Base-by-base conservation (phyloP, 2,888 invertebrate species). In the Stenchaetothrips biformis region DNA sequence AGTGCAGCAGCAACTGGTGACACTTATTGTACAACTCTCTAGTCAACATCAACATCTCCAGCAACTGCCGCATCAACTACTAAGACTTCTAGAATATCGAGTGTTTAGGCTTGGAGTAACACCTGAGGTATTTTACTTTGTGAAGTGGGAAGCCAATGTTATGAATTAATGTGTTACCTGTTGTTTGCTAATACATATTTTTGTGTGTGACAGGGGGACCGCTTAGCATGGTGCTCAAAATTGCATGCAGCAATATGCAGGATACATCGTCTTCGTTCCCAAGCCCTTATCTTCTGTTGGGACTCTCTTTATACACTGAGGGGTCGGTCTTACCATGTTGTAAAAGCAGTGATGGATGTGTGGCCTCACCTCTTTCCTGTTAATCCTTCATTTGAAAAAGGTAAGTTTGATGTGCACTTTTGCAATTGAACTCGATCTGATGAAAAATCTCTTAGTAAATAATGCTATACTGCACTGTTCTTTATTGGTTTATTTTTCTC, bases 261-360 rank as follows among this genome's bases (percentile, higher is more conserved):
- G 11, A 25, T 21, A 11, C 25, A 25, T 7, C 25, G 67, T 25
- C 7, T 74, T 11, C n/a, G 67, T 2, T 9, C n/a, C 7, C 21
- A 74, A 74, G 67, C 67, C 11, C 25, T 74, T 8, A 74, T 74
- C 11, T 74, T 74, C 25, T 74, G 67, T 74, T 74, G 67, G 67
- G 67, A 74, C 11, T 21, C 67, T 21, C 25, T 74, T 6, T 74
- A 74, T 8, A 74, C 67, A 7, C 25, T 74, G 25, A 21, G 67
- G 11, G 7, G n/a, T 21, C n/a, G 25, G 67, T 74, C 67, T 11
- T 74, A 74, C 25, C 1, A 21, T 74, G 67, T 74, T 74, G 25
- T 74, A 3, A n/a, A 74, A 7, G 25, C 67, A 7, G 67, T 74
- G 4, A 21, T 74, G 67, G 67, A 74, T 74, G 67, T 74, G 25